phyloP scores from a whole-genome alignment of 2,797 vertebrate genomes.

The Sebastes taczanowskii region DNA sequence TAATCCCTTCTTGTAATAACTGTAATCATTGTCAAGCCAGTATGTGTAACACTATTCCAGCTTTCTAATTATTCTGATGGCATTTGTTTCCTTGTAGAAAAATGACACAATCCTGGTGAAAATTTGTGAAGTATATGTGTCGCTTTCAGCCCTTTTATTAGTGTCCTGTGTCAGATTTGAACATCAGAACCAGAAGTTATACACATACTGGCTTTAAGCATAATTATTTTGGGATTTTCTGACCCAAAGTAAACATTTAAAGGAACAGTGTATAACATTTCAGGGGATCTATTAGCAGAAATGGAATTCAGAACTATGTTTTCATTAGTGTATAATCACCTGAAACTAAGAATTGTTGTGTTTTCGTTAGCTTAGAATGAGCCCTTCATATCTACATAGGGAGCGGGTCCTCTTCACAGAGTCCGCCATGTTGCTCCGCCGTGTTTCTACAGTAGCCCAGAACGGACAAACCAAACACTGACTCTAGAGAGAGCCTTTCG shows the following conservation, averaged over 20 bases:
- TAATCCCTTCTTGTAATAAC: not conserved
- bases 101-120: not conserved
- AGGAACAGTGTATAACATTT: not conserved
- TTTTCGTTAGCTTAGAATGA: too few relatives aligned
- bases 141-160: not conserved
- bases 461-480: too few relatives aligned
- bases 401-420: too few relatives aligned
- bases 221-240: not conserved
- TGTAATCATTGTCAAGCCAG: not conserved
- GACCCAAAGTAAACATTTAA: not conserved
- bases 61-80: not conserved
- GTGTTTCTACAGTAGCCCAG: too few relatives aligned
- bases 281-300: too few relatives aligned
- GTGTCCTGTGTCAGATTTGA: not conserved
- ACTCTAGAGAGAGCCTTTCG: too few relatives aligned
- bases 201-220: not conserved
- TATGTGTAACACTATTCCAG: not conserved
- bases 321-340: too few relatives aligned
- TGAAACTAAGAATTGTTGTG: too few relatives aligned
- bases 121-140: not conserved
- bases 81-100: not conserved
- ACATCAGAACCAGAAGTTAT: not conserved
- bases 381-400: too few relatives aligned
- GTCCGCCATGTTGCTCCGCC: too few relatives aligned
- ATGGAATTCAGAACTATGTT: too few relatives aligned